Evolutionary conservation across 37 sponge, comb jelly and placozoan species (phyloP), one percentile per base, ranked within the genome.

Genomic region (Hormiphora californensis): DNA sequence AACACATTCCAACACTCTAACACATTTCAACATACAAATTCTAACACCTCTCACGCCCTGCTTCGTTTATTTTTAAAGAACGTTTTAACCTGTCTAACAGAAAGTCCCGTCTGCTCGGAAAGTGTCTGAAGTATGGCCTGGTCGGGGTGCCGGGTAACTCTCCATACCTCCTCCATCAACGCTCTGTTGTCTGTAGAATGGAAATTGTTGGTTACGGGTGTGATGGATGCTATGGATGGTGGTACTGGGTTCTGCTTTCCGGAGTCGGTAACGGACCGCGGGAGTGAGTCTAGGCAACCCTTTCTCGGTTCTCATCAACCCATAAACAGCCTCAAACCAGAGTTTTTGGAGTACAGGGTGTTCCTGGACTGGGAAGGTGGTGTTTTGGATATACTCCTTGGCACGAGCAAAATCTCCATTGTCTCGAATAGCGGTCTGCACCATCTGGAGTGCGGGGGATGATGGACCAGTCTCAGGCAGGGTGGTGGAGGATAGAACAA

Each of bases 131-230:
- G 46, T 22, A 40, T 40, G 46, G 40, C 81, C 1, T 43, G 81
- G n/a, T 21, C 5, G 25, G 81, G 81, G 40, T 28, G 40, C 22
- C 38, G 12, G 46, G 35, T 43, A 4, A 73, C 44, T 5, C 9
- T 40, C 25, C 40, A 73, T 0, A 41, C 81, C 12, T 8, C 8
- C 44, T 73, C 81, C 81, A 73, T 40, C 3, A 41, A 5, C 19
- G 7, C 7, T 17, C 44, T 73, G 8, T 23, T 30, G 19, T 73
- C 81, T 7, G 41, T 22, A 40, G 46, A 36, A 33, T 43, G 43
- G 81, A 43, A 73, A 25, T 73, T 73, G 81, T 73, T 73, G 81
- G 81, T 73, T n/a, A 28, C 17, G 41, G 81, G 81, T 1, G 41
- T 17, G 22, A 41, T 28, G 8, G 81, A 73, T 39, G 44, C 9